Evolutionary conservation across 2,113 vertebrate genomes (phyloP).

Genomic region (Irena cyanogastra): DNA sequence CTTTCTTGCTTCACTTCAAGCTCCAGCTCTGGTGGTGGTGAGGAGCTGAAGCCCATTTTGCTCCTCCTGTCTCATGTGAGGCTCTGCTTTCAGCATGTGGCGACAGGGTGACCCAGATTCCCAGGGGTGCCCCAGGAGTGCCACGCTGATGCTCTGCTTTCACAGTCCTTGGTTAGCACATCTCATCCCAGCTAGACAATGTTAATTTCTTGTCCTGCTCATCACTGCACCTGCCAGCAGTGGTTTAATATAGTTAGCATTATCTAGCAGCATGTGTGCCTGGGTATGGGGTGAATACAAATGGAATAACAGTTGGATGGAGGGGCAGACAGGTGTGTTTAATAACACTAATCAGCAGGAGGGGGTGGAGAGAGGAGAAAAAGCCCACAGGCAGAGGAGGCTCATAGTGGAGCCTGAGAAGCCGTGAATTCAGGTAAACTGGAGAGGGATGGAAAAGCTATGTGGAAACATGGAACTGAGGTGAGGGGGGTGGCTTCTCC

Average conservation of each 20-base stretch:
- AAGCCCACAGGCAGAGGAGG: neutral
- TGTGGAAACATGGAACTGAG: neutral
- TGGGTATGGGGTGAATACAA: neutral
- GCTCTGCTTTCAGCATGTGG: accelerated
- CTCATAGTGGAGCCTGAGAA: accelerated
- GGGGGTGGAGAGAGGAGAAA: neutral
- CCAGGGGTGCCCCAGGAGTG: neutral
- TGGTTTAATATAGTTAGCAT: neutral
- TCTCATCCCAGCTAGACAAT: neutral
- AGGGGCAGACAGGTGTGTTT: neutral
- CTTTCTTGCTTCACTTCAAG: neutral
- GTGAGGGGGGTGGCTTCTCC: neutral
- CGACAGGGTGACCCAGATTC: constrained; percentile 7
- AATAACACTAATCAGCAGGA: neutral
- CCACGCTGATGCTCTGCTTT: neutral
- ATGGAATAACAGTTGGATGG: neutral
- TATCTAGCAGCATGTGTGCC: constrained; percentile 16
- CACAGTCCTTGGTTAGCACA: neutral
- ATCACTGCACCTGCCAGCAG: neutral
- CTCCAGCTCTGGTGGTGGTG: neutral
- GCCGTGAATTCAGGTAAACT: neutral
- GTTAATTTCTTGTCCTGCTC: neutral
- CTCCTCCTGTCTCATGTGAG: neutral
- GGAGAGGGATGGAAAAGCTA: neutral
- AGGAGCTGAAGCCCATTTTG: neutral